These are phyloP conservation scores for Danio choprae DNA, from an alignment of 2,797 vertebrate genomes.

Conservation along the genomic window DNA sequence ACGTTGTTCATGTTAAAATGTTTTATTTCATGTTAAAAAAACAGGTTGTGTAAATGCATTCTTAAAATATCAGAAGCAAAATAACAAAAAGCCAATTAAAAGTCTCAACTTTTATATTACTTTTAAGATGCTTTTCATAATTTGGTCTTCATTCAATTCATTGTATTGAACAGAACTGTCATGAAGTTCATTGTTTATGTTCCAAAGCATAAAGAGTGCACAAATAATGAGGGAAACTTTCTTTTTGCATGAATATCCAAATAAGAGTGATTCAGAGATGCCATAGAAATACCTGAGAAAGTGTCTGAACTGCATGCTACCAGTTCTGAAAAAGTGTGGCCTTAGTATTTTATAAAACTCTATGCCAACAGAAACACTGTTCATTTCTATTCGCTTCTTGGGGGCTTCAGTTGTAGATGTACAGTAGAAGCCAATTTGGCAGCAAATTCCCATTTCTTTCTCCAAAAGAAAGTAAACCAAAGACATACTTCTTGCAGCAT, in stretches of 20 bases:
- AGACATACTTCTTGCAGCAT: slow-evolving; percentile 21
- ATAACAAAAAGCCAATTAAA: too few relatives aligned
- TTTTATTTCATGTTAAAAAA: too few relatives aligned
- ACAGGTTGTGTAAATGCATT: too few relatives aligned
- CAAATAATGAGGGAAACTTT: slow-evolving; percentile 8
- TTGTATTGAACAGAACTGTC: neutral
- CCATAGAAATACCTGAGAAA: slow-evolving; percentile 19
- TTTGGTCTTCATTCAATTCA: neutral
- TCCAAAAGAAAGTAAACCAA: slow-evolving; percentile 53
- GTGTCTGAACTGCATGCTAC: slow-evolving; percentile 38
- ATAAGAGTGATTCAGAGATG: slow-evolving; percentile 11
- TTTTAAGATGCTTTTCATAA: neutral
- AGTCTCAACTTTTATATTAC: neutral
- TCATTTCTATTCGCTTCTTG: slow-evolving; percentile 56
- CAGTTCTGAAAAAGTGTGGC: slow-evolving; percentile 38
- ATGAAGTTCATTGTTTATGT: neutral
- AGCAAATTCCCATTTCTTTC: slow-evolving; percentile 4
- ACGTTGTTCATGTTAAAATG: too few relatives aligned
- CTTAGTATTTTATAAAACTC: slow-evolving; percentile 39
- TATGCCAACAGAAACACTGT: slow-evolving; percentile 60
- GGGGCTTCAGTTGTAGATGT: slow-evolving; percentile 43
- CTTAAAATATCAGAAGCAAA: too few relatives aligned
- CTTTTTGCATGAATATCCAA: neutral
- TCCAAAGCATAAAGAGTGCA: neutral
- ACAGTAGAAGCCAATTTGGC: slow-evolving; percentile 50